Conservation (phyloP, 2,797 vertebrate species). For the Balearica regulorum region DNA sequence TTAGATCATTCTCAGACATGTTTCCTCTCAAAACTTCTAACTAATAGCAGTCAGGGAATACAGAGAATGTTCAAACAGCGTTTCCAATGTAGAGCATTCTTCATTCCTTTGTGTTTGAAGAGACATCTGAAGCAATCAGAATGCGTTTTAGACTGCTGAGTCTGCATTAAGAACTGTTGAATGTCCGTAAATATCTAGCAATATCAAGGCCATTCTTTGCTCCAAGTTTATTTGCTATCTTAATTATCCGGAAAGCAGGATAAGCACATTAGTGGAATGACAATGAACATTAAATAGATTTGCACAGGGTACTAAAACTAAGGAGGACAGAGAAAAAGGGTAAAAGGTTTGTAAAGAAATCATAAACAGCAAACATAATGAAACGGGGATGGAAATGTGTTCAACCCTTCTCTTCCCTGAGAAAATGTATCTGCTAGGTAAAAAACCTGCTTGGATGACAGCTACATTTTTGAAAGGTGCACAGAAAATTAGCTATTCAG, state of each 20-base stretch:
- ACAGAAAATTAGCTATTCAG: neutral
- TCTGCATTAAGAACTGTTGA: neutral
- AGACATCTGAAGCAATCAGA: neutral
- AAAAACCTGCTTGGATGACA: neutral
- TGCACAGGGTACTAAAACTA: neutral
- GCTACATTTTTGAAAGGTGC: neutral
- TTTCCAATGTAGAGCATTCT: neutral
- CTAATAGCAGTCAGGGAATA: neutral
- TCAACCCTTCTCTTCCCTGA: neutral
- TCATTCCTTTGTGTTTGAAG: neutral
- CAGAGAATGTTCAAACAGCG: neutral
- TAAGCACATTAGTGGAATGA: neutral
- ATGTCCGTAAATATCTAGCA: neutral
- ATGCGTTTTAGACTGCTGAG: neutral
- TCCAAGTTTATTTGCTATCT: neutral
- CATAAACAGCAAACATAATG: neutral
- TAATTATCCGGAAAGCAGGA: neutral
- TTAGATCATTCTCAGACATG: neutral
- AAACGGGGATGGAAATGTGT: neutral
- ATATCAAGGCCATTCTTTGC: neutral
- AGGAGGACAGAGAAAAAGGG: neutral
- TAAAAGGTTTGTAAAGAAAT: neutral
- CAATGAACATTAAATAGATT: neutral
- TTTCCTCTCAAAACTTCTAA: neutral
- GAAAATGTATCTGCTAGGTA: neutral